Evolutionary conservation across 2,888 invertebrate genomes (phyloP).

Genomic region (Hyposoter didymator): DNA sequence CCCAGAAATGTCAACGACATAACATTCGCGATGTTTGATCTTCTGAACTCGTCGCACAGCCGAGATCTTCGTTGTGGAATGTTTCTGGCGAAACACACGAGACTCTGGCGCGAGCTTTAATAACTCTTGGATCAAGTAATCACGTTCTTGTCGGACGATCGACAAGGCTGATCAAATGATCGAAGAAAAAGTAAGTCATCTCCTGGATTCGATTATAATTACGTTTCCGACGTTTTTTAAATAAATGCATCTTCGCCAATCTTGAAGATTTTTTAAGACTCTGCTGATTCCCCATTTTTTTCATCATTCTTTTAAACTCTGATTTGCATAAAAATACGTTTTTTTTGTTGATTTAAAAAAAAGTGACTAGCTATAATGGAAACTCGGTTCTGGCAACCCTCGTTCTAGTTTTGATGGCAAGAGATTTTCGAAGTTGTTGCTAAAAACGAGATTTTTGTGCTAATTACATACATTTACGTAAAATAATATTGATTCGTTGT

Average conservation of each 20-base stretch:
- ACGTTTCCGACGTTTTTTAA: background rate
- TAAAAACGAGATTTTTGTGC: conserved; percentile 13
- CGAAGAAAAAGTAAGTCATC: conserved; percentile 11
- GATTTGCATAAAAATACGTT: background rate
- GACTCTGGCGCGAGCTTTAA: conserved; percentile 31
- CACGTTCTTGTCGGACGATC: conserved; percentile 32
- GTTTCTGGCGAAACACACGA: conserved; percentile 56
- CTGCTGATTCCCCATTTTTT: background rate
- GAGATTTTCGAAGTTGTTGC: background rate
- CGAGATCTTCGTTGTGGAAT: conserved; percentile 55
- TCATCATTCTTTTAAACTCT: background rate
- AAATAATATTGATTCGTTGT: background rate
- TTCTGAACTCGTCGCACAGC: background rate
- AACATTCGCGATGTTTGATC: background rate
- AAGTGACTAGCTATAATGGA: conserved; percentile 41
- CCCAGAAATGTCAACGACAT: background rate
- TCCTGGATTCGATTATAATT: background rate
- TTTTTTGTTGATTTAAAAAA: conserved; percentile 9
- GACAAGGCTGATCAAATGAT: conserved; percentile 39
- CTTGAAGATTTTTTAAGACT: conserved; percentile 1
- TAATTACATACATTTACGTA: conserved; percentile 3
- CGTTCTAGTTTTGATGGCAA: background rate
- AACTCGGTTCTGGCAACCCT: conserved; percentile 23
- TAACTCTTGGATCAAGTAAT: conserved; percentile 12
- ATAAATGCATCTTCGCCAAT: background rate